phyloP scores from a whole-genome alignment of 2,113 vertebrate species.

The Dipodomys stephensi region DNA sequence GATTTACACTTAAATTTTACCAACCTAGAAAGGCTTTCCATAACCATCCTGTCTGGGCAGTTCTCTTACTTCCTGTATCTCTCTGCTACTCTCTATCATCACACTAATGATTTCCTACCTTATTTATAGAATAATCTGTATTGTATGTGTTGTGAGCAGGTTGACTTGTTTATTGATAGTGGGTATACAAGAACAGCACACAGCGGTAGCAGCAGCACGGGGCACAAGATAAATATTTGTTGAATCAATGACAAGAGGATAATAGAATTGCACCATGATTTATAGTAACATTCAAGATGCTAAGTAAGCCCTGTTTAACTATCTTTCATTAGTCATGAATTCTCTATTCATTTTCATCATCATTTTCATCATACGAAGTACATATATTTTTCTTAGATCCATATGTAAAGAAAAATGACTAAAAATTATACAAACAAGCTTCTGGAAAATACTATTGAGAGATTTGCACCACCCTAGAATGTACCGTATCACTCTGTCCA shows the following conservation, averaged over 20 bases:
- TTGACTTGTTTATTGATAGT: slow-evolving; percentile 11
- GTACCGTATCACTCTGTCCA: not conserved
- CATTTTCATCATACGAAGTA: slow-evolving; percentile 3
- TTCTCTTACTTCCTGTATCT: not conserved
- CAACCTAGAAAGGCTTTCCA: not conserved
- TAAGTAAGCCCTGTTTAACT: not conserved
- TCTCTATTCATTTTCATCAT: slow-evolving; percentile 42
- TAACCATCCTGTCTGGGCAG: not conserved
- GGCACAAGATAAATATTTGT: not conserved
- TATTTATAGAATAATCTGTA: not conserved
- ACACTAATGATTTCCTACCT: not conserved
- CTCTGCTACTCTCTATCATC: not conserved
- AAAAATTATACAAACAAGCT: slow-evolving; percentile 3
- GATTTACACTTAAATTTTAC: not conserved
- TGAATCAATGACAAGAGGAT: not conserved
- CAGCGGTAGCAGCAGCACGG: not conserved
- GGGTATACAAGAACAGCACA: not conserved
- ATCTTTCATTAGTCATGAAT: not conserved
- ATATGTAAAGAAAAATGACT: slow-evolving; percentile 18
- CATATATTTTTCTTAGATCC: not conserved
- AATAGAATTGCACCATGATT: not conserved
- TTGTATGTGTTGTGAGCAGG: not conserved
- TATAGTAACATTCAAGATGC: not conserved
- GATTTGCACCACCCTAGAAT: slow-evolving; percentile 37
- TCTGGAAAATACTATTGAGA: not conserved